These are phyloP conservation scores for Arenaria interpres DNA, from an alignment of 2,113 vertebrate genomes.

Conservation along the genomic window DNA sequence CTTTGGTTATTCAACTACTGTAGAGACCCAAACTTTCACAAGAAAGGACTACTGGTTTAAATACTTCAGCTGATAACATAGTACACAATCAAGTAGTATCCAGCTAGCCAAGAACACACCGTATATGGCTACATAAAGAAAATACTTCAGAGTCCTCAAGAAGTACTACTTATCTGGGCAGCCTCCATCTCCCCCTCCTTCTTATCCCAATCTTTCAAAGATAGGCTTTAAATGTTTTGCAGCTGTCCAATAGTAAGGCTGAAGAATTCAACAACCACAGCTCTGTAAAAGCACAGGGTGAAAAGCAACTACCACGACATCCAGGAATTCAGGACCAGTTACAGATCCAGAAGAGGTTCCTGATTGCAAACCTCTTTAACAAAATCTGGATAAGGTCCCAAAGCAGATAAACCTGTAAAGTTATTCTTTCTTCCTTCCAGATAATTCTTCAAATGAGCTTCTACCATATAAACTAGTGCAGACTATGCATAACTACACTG, in stretches of 20 bases:
- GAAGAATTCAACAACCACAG: background rate
- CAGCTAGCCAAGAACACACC: background rate
- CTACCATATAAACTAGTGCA: slow-evolving; percentile 21
- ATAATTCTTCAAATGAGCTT: slow-evolving; percentile 34
- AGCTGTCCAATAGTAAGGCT: slow-evolving; percentile 40
- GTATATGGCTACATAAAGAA: background rate
- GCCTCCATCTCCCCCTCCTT: background rate
- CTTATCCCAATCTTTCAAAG: slow-evolving; percentile 37
- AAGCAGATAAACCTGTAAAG: background rate
- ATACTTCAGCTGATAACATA: background rate
- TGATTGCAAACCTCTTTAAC: background rate
- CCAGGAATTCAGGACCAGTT: background rate
- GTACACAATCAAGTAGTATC: background rate
- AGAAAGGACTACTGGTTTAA: background rate
- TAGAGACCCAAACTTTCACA: background rate
- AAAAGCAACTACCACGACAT: background rate
- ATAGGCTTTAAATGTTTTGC: slow-evolving; percentile 30
- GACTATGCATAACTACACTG: slow-evolving; percentile 12
- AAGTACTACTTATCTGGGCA: slow-evolving; percentile 9
- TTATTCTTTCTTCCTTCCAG: slow-evolving; percentile 11
- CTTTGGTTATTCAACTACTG: background rate
- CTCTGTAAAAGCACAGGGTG: background rate
- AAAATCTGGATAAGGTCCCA: background rate
- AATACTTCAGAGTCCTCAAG: background rate
- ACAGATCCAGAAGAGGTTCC: background rate